Evolutionary conservation across 2,888 invertebrate species (phyloP).

Genomic region (Ferdinandea cuprea): DNA sequence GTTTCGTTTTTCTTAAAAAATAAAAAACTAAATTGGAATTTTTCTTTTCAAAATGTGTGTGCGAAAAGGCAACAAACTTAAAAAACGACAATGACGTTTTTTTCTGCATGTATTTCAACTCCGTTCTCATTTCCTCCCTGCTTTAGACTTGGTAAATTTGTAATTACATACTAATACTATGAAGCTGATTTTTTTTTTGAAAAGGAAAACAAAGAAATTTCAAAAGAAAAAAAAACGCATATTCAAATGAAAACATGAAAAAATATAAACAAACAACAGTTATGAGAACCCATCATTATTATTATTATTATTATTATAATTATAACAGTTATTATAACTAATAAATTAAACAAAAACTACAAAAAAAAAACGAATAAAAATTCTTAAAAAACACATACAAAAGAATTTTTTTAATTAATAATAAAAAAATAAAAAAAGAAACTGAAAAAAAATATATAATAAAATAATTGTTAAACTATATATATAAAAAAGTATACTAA

Average conservation of each 20-base stretch:
- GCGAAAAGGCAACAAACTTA: not conserved
- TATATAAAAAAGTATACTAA: constrained; percentile 60
- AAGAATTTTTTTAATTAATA: constrained; percentile 49
- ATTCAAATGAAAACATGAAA: constrained; percentile 68
- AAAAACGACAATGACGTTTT: too few relatives aligned
- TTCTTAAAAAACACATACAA: constrained; percentile 47
- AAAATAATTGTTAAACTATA: constrained; percentile 73
- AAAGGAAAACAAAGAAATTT: constrained; percentile 38
- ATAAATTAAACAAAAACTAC: constrained; percentile 57
- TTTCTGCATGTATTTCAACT: not conserved
- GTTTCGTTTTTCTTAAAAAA: too few relatives aligned
- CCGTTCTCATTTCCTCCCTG: constrained; percentile 15
- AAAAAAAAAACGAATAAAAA: constrained; percentile 57
- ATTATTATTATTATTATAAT: constrained; percentile 71
- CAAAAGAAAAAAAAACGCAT: constrained; percentile 61
- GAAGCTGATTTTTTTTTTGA: constrained; percentile 27
- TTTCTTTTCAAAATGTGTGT: constrained; percentile 7
- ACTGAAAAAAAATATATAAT: constrained; percentile 58
- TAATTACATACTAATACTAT: constrained; percentile 57
- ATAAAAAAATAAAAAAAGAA: constrained; percentile 30
- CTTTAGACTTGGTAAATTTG: constrained; percentile 35
- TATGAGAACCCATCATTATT: constrained; percentile 69
- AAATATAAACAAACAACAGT: constrained; percentile 59
- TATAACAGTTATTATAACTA: constrained; percentile 72
- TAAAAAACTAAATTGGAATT: too few relatives aligned